phyloP scores from a whole-genome alignment of 1,140 invertebrate species.

The Drosophila funebris region DNA sequence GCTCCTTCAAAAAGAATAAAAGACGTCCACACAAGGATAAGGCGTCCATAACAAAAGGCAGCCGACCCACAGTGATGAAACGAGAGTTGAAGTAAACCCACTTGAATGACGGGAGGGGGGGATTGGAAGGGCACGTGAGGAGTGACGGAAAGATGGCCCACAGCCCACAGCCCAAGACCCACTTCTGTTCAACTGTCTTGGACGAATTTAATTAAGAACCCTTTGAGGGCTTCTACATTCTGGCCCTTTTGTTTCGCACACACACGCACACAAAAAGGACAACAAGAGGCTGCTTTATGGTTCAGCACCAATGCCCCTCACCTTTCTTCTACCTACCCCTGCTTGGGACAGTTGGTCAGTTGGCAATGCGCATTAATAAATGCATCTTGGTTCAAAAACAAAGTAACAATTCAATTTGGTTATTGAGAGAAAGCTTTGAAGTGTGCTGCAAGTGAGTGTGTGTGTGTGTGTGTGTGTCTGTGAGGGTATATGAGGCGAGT shows the following conservation, averaged over 20 bases:
- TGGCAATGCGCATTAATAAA: constrained; percentile 50
- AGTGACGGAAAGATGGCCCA: not conserved
- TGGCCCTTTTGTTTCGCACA: constrained; percentile 51
- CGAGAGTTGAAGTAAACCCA: constrained; percentile 18
- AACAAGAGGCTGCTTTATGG: constrained; percentile 30
- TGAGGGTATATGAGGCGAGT: constrained; percentile 11
- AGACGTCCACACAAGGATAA: constrained; percentile 59
- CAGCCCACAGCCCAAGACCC: constrained; percentile 25
- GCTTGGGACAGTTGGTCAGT: constrained; percentile 33
- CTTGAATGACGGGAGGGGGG: not conserved
- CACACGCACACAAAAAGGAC: constrained; percentile 57
- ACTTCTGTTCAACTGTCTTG: constrained; percentile 53
- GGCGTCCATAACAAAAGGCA: constrained; percentile 56
- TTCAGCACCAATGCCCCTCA: not conserved
- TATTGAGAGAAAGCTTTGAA: constrained; percentile 17
- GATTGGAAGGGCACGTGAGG: no score
- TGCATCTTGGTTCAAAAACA: constrained; percentile 16
- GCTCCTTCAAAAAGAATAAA: constrained; percentile 20
- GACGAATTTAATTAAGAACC: constrained; percentile 77
- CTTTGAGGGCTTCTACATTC: constrained; percentile 58
- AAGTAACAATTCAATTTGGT: constrained; percentile 39
- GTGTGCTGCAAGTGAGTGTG: not conserved
- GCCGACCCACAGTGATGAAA: constrained; percentile 49
- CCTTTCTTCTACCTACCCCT: not conserved
- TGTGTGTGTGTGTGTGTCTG: constrained; percentile 2